phyloP scores from a whole-genome alignment of 2,888 invertebrate genomes.

The Cyclophora albipunctata region DNA sequence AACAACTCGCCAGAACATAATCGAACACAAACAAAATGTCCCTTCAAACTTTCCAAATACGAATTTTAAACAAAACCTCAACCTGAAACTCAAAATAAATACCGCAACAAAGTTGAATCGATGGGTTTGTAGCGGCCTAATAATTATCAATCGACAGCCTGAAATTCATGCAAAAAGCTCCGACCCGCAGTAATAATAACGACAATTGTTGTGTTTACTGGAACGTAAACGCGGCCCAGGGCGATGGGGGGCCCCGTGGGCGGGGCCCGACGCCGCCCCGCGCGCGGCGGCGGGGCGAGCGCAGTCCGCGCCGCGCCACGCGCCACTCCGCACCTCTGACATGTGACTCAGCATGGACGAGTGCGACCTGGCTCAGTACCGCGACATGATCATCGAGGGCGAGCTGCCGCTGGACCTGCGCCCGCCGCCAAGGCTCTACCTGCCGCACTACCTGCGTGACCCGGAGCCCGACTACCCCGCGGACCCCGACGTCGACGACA shows the following conservation, averaged over 20 bases:
- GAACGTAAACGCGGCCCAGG: conserved; percentile 63
- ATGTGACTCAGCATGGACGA: conserved; percentile 71
- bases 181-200: conserved; percentile 75
- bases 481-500: conserved; percentile 38
- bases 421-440: conserved; percentile 60
- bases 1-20: too few relatives aligned
- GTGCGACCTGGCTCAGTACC: conserved; percentile 67
- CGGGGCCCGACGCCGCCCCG: conserved; percentile 33
- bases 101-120: conserved; percentile 65
- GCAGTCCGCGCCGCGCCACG: conserved; percentile 64
- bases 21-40: too few relatives aligned
- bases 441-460: conserved; percentile 60
- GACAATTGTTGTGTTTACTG: conserved; percentile 76
- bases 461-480: conserved; percentile 50
- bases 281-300: conserved; percentile 43
- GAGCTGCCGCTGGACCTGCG: conserved; percentile 64
- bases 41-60: not conserved
- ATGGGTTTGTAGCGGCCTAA: conserved; percentile 61
- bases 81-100: conserved; percentile 44
- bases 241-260: conserved; percentile 26
- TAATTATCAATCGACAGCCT: conserved; percentile 73
- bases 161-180: conserved; percentile 75
- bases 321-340: conserved; percentile 61
- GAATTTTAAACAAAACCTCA: conserved; percentile 17
- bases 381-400: conserved; percentile 68